Conservation (phyloP, 2,888 invertebrate genomes). For the Papilio demoleus region DNA sequence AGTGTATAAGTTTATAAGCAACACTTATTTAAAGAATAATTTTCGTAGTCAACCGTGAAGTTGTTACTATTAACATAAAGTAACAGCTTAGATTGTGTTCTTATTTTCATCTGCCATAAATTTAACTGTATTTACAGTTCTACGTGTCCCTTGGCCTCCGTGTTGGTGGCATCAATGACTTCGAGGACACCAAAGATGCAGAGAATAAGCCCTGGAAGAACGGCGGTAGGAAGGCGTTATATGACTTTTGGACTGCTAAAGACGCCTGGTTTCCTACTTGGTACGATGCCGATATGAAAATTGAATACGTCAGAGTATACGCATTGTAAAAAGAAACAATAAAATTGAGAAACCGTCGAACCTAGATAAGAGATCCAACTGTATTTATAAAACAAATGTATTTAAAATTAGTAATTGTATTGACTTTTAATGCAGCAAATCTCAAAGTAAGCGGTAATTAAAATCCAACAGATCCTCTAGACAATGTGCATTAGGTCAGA, state of each 20-base stretch:
- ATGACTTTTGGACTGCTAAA: conserved; percentile 86
- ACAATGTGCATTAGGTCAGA: too few species aligned
- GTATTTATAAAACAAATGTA: too few species aligned
- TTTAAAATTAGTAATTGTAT: too few species aligned
- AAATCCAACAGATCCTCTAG: too few species aligned
- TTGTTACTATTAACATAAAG: too few species aligned
- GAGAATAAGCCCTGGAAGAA: conserved; percentile 90
- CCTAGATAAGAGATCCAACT: neutral
- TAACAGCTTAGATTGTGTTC: too few species aligned
- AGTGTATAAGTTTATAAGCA: too few species aligned
- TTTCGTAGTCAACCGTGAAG: too few species aligned
- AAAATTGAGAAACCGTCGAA: neutral
- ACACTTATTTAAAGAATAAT: too few species aligned
- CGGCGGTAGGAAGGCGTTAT: conserved; percentile 83
- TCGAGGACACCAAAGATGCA: conserved; percentile 81
- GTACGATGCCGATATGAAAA: conserved; percentile 80
- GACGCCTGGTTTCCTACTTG: conserved; percentile 86
- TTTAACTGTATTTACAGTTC: conserved; percentile 78
- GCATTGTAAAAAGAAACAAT: conserved; percentile 64
- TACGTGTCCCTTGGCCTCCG: conserved; percentile 90
- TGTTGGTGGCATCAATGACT: conserved; percentile 90
- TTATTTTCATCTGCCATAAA: too few species aligned
- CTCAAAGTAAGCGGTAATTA: too few species aligned
- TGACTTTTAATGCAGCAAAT: too few species aligned
- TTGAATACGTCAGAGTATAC: conserved; percentile 85